These are phyloP conservation scores for Gallinago paraguaiae DNA, from an alignment of 2,113 vertebrate genomes.

Conservation along the genomic window DNA sequence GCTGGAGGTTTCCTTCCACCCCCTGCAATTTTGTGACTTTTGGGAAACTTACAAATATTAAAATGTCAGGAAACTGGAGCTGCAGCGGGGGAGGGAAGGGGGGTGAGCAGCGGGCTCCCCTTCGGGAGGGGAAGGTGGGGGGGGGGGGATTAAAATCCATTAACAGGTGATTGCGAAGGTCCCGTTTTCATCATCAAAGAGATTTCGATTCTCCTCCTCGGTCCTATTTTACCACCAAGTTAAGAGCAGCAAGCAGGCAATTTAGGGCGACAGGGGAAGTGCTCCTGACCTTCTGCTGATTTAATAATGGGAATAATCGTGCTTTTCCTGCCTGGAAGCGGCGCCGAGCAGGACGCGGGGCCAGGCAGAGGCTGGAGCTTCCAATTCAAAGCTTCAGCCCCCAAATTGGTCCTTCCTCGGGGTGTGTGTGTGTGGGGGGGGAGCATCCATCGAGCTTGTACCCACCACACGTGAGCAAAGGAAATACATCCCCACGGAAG, in stretches of 20 bases:
- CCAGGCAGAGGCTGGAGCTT: not conserved
- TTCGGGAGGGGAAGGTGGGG: not conserved
- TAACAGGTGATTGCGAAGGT: rapidly evolving
- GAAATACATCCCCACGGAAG: too few relatives aligned
- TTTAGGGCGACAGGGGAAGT: not conserved
- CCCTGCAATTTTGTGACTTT: rapidly evolving
- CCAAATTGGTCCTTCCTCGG: too few relatives aligned
- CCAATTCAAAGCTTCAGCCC: too few relatives aligned
- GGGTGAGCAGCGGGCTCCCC: not conserved
- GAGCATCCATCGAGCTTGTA: not conserved
- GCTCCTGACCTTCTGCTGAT: not conserved
- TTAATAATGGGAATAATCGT: not conserved
- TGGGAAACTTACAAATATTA: not conserved
- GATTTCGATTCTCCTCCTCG: not conserved
- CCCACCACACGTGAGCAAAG: too few relatives aligned
- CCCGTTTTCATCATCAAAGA: not conserved
- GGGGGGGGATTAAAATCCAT: not conserved
- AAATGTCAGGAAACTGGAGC: constrained; percentile 44
- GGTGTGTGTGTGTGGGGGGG: not conserved
- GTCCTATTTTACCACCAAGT: not conserved
- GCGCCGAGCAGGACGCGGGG: not conserved
- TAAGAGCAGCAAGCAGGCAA: not conserved
- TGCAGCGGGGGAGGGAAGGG: not conserved
- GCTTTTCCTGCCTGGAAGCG: not conserved
- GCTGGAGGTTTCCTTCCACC: not conserved